phyloP scores from a whole-genome alignment of 2,888 invertebrate genomes.

The Chrysolina haemoptera region DNA sequence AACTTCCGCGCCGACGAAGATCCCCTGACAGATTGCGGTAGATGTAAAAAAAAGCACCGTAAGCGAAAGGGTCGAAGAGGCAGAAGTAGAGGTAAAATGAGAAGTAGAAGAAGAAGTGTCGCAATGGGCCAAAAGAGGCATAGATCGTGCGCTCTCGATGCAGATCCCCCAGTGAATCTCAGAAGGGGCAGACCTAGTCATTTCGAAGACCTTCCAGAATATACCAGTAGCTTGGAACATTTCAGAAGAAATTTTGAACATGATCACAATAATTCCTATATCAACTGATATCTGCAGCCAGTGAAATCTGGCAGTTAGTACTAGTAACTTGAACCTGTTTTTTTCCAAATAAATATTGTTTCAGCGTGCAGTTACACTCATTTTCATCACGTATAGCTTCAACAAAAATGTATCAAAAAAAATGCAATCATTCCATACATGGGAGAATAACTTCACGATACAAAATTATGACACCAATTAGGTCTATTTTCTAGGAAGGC shows the following conservation, averaged over 20 bases:
- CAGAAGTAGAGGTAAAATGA: constrained; percentile 7
- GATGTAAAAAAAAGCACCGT: constrained; percentile 30
- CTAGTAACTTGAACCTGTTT: neutral
- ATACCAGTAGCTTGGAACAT: neutral
- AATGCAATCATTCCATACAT: too few species aligned
- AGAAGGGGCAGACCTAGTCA: neutral
- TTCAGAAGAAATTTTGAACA: neutral
- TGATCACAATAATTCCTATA: neutral
- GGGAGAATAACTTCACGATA: too few species aligned
- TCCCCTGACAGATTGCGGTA: constrained; percentile 33
- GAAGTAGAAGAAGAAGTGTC: neutral
- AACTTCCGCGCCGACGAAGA: constrained; percentile 41
- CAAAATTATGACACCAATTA: too few species aligned
- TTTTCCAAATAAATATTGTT: neutral
- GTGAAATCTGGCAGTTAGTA: neutral
- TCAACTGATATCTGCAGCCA: neutral
- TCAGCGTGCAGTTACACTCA: neutral
- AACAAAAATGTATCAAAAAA: too few species aligned
- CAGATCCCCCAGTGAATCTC: neutral
- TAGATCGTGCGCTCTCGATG: neutral
- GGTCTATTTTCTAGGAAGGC: too few species aligned
- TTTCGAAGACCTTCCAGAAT: neutral
- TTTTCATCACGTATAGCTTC: neutral
- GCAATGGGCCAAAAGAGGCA: neutral
- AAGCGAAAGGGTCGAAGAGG: constrained; percentile 14